phyloP scores from a whole-genome alignment of 2,113 vertebrate genomes.

The Osmerus eperlanus region DNA sequence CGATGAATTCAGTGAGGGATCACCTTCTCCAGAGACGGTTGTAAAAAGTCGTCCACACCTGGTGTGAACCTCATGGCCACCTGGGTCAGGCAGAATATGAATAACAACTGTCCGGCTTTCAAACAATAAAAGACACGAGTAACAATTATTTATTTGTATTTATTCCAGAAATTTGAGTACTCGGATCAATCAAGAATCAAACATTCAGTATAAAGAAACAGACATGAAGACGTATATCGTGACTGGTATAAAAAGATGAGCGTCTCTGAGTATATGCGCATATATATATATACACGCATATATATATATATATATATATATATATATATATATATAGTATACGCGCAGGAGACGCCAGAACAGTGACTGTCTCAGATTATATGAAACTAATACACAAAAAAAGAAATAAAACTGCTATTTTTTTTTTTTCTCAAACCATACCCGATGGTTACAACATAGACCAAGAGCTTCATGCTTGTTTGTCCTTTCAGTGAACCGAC shows the following conservation, averaged over 20 bases:
- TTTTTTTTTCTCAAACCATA: not conserved
- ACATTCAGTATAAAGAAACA: slow-evolving; percentile 15
- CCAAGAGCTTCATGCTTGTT: not conserved
- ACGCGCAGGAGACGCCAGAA: slow-evolving; percentile 4
- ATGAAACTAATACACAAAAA: slow-evolving; percentile 15
- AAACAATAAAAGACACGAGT: slow-evolving; percentile 5
- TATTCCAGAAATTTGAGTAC: slow-evolving; percentile 2
- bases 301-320: too few relatives aligned
- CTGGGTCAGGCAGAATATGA: too few relatives aligned
- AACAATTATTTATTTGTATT: not conserved
- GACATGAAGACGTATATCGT: slow-evolving; percentile 44
- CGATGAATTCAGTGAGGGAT: too few relatives aligned
- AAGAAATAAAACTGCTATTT: not conserved
- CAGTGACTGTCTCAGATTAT: slow-evolving; percentile 42
- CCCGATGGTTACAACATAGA: too few relatives aligned
- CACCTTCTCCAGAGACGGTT: too few relatives aligned
- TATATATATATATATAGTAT: not conserved
- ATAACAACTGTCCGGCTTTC: too few relatives aligned
- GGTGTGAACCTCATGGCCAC: too few relatives aligned
- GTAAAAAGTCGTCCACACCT: too few relatives aligned
- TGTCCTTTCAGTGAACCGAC: not conserved
- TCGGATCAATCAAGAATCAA: slow-evolving; percentile 23
- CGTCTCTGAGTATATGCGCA: not conserved
- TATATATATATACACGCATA: not conserved
- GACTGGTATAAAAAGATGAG: slow-evolving; percentile 31